Base-by-base conservation (phyloP, 2,113 vertebrate species). In the Patagioenas fasciata region DNA sequence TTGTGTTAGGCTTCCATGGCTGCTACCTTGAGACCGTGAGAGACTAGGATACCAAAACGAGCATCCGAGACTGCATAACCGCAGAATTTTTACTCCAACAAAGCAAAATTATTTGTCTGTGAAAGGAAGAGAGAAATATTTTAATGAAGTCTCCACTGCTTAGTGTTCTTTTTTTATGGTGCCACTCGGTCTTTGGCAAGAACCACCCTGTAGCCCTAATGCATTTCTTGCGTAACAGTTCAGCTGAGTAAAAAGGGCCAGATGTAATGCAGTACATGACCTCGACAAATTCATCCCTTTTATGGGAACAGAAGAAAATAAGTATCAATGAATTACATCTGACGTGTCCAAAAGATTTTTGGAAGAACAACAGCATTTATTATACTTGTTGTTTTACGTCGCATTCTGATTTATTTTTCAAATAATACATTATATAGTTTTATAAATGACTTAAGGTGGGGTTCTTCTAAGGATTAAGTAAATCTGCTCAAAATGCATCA, bases 401-500 rank as follows among this genome's bases (percentile, higher is more conserved):
- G 93, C 75, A 93, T 96, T 96, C 71, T 95, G 42, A 70, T 97
- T 97, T 97, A 80, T 95, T 96, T 94, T 98, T 96, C 80, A 89
- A 94, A 74, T 93, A 82, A 83, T 86, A 82, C 18, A 32, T 95
- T 97, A 91, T 94, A 91, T 64, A 96, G 62, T 5, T 96, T 95
- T 85, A 53, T 96, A 96, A 92, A 97, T 75, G 93, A 96, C 81
- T 90, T 61, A 97, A 94, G 29, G 87, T 84, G 42, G n/a, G 50
- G 25, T 15, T 32, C 2, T 71, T 77, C 80, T 80, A 58, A 80
- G 60, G 86, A 95, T 97, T 97, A 97, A 95, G 23, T 95, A 97
- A 97, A 97, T 97, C 96, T 97, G 85, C 53, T 95, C 96, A 97
- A 97, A 98, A 95, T 95, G 77, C 79, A 90, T 86, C 85, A 97